phyloP scores from a whole-genome alignment of 2,888 invertebrate species.

The Trissoscelio sp. region DNA sequence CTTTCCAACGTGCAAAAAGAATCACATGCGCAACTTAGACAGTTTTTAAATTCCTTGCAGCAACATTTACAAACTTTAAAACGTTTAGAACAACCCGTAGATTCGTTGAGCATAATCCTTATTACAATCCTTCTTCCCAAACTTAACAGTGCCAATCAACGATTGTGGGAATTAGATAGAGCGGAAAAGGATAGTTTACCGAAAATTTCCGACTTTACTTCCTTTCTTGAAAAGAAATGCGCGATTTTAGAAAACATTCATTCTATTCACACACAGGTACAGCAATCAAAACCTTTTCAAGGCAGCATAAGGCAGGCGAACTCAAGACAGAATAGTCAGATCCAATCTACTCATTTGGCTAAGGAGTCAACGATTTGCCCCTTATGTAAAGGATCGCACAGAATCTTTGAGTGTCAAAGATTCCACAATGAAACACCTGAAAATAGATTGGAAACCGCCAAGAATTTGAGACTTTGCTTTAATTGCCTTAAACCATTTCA shows the following conservation, averaged over 20 bases:
- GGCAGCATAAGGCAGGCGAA: background rate
- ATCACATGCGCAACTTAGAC: too few species aligned
- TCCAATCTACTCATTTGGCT: background rate
- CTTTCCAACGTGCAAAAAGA: too few species aligned
- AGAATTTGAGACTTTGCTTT: background rate
- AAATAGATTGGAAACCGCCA: background rate
- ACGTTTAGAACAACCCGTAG: constrained; percentile 3
- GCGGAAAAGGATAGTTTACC: too few species aligned
- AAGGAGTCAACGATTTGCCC: background rate
- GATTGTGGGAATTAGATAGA: too few species aligned
- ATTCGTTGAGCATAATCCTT: too few species aligned
- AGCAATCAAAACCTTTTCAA: background rate
- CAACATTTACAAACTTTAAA: background rate
- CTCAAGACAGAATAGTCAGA: background rate
- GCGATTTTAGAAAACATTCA: background rate
- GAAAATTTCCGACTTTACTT: background rate
- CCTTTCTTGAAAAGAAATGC: background rate
- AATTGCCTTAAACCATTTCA: background rate
- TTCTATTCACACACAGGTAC: background rate
- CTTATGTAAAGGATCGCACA: background rate
- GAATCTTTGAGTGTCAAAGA: background rate
- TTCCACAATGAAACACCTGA: background rate
- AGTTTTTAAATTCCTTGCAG: background rate
- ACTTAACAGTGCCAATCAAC: too few species aligned
- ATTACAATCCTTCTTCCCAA: too few species aligned